phyloP scores from a whole-genome alignment of 2,888 invertebrate species.

The Amphipoea lucens region DNA sequence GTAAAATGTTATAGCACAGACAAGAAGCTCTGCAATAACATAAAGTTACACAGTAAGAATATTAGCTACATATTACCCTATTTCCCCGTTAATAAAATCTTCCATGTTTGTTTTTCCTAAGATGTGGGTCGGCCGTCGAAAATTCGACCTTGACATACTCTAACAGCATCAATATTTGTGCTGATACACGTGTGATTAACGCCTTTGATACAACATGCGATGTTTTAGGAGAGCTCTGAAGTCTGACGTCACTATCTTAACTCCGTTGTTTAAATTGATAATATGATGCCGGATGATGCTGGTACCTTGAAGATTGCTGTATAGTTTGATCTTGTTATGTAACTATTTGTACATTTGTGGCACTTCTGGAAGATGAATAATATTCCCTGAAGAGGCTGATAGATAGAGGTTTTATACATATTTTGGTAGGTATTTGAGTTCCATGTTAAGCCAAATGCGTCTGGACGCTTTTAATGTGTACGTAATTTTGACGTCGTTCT shows the following conservation, averaged over 20 bases:
- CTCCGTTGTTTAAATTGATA: conserved; percentile 28
- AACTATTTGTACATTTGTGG: neutral
- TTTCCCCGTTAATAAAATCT: conserved; percentile 40
- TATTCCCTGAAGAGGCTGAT: neutral
- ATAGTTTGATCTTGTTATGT: conserved; percentile 26
- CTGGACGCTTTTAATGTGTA: too few relatives aligned
- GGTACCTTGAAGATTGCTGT: conserved; percentile 1
- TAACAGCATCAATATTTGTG: conserved; percentile 46
- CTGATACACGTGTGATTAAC: conserved; percentile 46
- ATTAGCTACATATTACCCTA: conserved; percentile 26
- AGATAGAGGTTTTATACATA: neutral
- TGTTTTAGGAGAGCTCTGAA: conserved; percentile 32
- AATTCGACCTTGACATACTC: conserved; percentile 49
- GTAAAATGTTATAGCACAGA: neutral
- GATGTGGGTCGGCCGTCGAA: conserved; percentile 43
- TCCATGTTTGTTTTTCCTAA: conserved; percentile 46
- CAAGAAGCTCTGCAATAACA: conserved; percentile 23
- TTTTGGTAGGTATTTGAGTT: neutral
- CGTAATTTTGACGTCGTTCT: too few relatives aligned
- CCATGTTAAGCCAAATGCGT: neutral
- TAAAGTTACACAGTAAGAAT: conserved; percentile 6
- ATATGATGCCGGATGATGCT: conserved; percentile 13
- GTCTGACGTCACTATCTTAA: conserved; percentile 34
- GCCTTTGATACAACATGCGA: conserved; percentile 26
- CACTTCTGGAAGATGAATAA: neutral